Conservation (phyloP, 2,797 vertebrate genomes). For the Sebastes goodei region DNA sequence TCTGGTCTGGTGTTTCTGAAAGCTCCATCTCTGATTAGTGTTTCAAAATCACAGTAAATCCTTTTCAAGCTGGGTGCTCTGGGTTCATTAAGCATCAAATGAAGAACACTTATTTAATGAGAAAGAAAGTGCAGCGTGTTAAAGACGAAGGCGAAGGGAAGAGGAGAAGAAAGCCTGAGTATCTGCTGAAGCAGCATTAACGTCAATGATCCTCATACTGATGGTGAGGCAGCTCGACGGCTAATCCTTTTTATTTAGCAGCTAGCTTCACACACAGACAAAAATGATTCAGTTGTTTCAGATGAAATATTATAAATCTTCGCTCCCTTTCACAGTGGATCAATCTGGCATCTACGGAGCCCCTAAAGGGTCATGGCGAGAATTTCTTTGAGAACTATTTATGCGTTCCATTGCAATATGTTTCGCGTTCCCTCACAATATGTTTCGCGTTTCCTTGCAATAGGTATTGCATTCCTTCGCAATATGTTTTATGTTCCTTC, state of each 20-base stretch:
- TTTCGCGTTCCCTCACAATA: too few relatives aligned
- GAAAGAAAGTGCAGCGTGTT: background rate
- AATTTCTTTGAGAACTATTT: too few relatives aligned
- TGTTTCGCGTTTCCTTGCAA: too few relatives aligned
- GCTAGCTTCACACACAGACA: background rate
- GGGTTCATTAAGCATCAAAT: background rate
- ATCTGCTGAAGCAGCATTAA: background rate
- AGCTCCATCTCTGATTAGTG: constrained; percentile 5
- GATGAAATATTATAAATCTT: background rate
- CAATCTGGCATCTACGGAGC: background rate
- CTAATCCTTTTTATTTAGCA: background rate
- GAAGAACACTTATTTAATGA: background rate
- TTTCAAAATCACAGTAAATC: constrained; percentile 33
- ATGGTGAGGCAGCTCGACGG: background rate
- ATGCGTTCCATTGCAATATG: too few relatives aligned
- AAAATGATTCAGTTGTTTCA: background rate
- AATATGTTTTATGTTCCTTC: too few relatives aligned
- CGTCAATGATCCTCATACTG: background rate
- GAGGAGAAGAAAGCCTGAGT: background rate
- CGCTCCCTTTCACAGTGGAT: background rate
- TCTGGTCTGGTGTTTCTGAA: background rate
- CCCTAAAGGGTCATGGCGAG: too few relatives aligned
- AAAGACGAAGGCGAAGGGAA: background rate
- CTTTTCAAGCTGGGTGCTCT: background rate
- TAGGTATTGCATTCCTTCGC: too few relatives aligned